These are phyloP conservation scores for Odontamblyopus lacepedii DNA, from an alignment of 2,797 vertebrate genomes.

Conservation along the genomic window DNA sequence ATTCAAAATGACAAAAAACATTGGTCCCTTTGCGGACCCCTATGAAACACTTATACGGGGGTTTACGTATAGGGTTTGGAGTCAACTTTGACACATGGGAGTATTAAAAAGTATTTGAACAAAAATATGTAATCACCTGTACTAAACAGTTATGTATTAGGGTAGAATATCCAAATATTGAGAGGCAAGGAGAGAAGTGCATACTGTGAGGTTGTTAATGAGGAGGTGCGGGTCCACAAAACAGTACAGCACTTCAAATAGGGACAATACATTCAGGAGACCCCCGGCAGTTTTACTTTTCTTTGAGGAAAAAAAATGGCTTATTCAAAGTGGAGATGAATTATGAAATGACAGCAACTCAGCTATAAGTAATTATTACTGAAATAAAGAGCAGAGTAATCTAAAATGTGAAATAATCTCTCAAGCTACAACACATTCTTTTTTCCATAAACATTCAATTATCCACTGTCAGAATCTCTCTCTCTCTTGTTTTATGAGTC, in stretches of 20 bases:
- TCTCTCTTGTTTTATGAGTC: slow-evolving; percentile 21
- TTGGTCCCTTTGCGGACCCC: slow-evolving; percentile 2
- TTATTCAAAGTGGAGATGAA: slow-evolving; percentile 25
- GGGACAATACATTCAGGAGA: slow-evolving; percentile 76
- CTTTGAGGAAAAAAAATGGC: slow-evolving; percentile 48
- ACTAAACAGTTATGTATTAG: neutral
- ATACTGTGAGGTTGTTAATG: slow-evolving; percentile 36
- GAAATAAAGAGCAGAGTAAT: neutral
- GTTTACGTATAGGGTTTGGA: neutral
- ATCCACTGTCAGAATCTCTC: slow-evolving; percentile 41
- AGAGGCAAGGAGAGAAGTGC: slow-evolving; percentile 21
- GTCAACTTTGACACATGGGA: neutral
- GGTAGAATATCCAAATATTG: slow-evolving; percentile 24
- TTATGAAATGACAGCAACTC: slow-evolving; percentile 15
- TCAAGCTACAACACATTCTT: slow-evolving; percentile 46
- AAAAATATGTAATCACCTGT: slow-evolving; percentile 6
- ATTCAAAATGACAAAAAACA: slow-evolving; percentile 5
- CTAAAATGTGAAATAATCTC: slow-evolving; percentile 26
- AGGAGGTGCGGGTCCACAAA: slow-evolving; percentile 52
- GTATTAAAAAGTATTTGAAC: neutral
- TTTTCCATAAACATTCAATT: slow-evolving; percentile 42
- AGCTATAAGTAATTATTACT: slow-evolving; percentile 10
- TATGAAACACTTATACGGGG: slow-evolving; percentile 1
- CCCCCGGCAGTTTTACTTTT: slow-evolving; percentile 46
- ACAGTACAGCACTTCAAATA: slow-evolving; percentile 73